Base-by-base conservation (phyloP, 92 coral and sea anemone genomes). In the Porites cylindrica region DNA sequence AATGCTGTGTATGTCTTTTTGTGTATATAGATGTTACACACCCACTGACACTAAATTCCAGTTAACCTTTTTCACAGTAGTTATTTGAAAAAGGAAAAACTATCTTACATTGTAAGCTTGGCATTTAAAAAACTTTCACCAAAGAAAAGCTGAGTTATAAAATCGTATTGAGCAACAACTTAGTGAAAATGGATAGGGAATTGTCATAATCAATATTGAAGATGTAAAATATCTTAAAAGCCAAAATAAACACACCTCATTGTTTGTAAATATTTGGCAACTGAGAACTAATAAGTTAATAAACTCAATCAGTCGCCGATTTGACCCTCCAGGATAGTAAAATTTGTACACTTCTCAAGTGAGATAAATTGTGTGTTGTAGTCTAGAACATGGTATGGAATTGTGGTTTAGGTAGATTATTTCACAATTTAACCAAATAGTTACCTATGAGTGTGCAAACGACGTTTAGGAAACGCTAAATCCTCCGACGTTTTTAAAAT, bases 401-500 rank as follows among this genome's bases (percentile, higher is more conserved):
- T 29, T 38, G 32, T 29, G 47, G 6, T 38, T 38, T 38, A 38
- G 47, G 47, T 38, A 38, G 5, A 4, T 38, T 38, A 38, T 38
- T 38, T 38, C 47, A 38, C 60, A 68, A 71, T 58, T 52, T 56
- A 13, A 54, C 29, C 17, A 13, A 70, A 70, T 18, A 58, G n/a
- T 56, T 70, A 47, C n/a, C 56, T 29, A 24, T 12, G 43, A 24
- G 47, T 20, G 9, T 7, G 12, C 17, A 50, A 78, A 23, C 10
- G 59, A n/a, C n/a, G 20, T 26, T 17, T 56, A 29, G 38, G 29
- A 82, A 32, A 12, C 24, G 54, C 64, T 82, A 26, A 82, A 12
- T 56, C 78, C 71, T 82, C 78, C 78, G 71, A 68, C 70, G 59
- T 70, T 71, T 70, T 72, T 70, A 58, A 70, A 81, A 9, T 24